phyloP scores from a whole-genome alignment of 2,888 invertebrate genomes.

The Trichogramma dendrolimi region DNA sequence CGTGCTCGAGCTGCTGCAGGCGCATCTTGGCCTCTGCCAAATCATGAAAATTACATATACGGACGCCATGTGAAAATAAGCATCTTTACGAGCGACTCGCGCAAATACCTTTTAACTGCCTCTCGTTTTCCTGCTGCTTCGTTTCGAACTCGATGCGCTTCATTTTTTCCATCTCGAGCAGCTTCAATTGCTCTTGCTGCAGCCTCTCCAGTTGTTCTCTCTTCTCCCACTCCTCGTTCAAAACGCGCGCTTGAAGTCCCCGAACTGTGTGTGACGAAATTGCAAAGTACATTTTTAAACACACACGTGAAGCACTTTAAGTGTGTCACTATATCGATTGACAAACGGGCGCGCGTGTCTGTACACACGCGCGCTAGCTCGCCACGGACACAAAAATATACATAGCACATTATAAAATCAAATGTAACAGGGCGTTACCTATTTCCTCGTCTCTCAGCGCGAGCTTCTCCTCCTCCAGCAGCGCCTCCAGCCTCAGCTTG shows the following conservation, averaged over 20 bases:
- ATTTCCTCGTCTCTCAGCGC: constrained; percentile 83
- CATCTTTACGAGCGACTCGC: neutral
- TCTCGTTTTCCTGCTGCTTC: constrained; percentile 68
- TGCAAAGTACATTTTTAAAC: no score
- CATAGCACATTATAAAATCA: neutral
- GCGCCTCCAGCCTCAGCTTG: constrained; percentile 64
- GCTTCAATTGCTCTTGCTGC: constrained; percentile 71
- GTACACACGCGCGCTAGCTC: no score
- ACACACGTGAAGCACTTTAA: no score
- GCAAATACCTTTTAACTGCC: constrained; percentile 61
- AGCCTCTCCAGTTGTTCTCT: constrained; percentile 74
- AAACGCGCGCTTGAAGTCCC: constrained; percentile 66
- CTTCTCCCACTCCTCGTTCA: constrained; percentile 81
- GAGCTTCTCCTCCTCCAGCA: constrained; percentile 77
- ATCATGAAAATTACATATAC: neutral
- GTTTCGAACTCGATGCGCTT: constrained; percentile 73
- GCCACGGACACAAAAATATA: no score
- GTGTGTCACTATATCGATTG: no score
- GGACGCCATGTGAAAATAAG: neutral
- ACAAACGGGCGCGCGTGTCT: no score
- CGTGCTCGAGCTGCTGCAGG: constrained; percentile 67
- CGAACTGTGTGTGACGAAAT: constrained; percentile 51
- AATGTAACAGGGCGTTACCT: constrained; percentile 42
- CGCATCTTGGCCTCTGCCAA: constrained; percentile 66
- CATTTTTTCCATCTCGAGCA: constrained; percentile 70